Base-by-base conservation (phyloP, 2,797 vertebrate species). In the Danio kyathit region DNA sequence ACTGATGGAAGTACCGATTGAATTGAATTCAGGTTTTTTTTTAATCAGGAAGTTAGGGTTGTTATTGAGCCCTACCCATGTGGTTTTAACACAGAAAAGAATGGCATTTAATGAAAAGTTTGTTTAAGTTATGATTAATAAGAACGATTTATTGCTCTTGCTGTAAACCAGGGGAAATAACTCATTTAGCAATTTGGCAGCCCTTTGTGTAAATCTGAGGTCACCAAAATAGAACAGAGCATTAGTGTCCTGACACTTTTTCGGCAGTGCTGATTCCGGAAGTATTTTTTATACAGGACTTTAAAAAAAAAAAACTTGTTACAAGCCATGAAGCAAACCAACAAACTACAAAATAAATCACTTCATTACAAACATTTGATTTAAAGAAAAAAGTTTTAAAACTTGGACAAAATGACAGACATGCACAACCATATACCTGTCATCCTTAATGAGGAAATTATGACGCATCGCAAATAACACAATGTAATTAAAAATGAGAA, bases 31-130 rank as follows among this genome's bases (percentile, higher is more conserved):
- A 10, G 9, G 11, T 9, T 52, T 51, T 52, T 51, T 52, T 43
- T 77, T 9, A 49, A 52, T 79, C 66, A 51, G 29, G 67, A 43
- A 60, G n/a, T 79, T 12, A 59, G n/a, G 43, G 54, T 43, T 52
- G 13, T 43, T 71, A n/a, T 44, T 61, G 44, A 44, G 17, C 13
- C 17, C 13, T 12, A 16, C 56, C n/a, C 46, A 41, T 21, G 9
- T 60, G 57, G 13, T 63, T 79, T 63, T 1, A 5, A 2, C 72
- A 43, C 66, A n/a, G 13, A 40, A 48, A 29, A 29, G 29, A 29
- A 29, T 29, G 29, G 29, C 29, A 29, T 29, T 29, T 29, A 29
- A 29, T 29, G 29, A 29, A 29, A 29, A 29, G 29, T 29, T 29
- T 29, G 29, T 29, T 29, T 29, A 29, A 29, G 54, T 67, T 70